A percentile compares a stretch with the other conserved stretches of the same genome.
phyloP scores from a whole-genome alignment of 2,113 vertebrate species.

The Petroica traversi region DNA sequence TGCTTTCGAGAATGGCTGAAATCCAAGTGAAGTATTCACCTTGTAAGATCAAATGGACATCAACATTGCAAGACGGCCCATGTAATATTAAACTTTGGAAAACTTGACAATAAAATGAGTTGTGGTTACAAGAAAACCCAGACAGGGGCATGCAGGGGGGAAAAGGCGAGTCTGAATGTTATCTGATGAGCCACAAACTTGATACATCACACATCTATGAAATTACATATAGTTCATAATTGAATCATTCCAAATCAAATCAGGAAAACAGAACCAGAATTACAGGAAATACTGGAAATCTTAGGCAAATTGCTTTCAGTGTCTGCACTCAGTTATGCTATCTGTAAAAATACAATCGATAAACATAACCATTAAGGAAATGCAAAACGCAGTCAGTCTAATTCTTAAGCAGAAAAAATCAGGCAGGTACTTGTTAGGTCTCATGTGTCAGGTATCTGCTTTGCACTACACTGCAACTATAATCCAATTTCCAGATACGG shows the following conservation, averaged over 20 bases:
- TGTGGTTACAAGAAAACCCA: not conserved
- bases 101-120: not conserved
- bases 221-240: slow-evolving; percentile 27
- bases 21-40: not conserved
- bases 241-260: slow-evolving; percentile 51
- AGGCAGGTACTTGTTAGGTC: not conserved
- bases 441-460: not conserved
- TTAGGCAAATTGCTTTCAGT: slow-evolving; percentile 7
- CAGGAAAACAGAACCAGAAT: slow-evolving; percentile 48
- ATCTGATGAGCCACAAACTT: not conserved
- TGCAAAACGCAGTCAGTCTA: not conserved
- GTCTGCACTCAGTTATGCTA: slow-evolving; percentile 3
- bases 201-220: slow-evolving; percentile 20
- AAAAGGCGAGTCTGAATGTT: not conserved
- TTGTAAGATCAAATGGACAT: not conserved
- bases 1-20: not conserved
- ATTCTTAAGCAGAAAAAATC: not conserved
- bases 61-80: not conserved
- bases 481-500: not conserved
- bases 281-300: slow-evolving; percentile 49
- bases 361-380: slow-evolving; percentile 19
- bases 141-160: not conserved
- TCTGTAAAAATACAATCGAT: not conserved
- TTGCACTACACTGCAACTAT: not conserved
- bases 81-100: not conserved